These are phyloP conservation scores for Oligia strigilis DNA, from an alignment of 2,888 invertebrate genomes.

Conservation along the genomic window DNA sequence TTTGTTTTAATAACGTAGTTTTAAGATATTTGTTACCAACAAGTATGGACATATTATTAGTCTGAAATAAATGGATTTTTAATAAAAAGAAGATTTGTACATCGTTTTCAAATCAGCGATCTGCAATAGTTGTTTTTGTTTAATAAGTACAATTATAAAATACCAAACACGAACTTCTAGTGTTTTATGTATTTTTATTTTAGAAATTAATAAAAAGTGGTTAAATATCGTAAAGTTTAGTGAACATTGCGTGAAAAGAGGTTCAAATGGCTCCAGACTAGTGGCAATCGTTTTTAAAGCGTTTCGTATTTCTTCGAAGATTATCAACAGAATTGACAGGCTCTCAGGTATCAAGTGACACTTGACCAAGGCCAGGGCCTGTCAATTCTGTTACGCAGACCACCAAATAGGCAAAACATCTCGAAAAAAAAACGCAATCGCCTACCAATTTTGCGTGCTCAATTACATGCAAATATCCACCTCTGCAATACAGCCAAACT, in stretches of 20 bases:
- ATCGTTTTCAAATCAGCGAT: background rate
- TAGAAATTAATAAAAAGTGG: background rate
- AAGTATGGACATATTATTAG: no score
- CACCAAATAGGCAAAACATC: background rate
- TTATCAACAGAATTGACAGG: background rate
- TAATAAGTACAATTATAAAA: background rate
- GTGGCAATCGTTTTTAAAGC: background rate
- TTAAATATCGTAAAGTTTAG: background rate
- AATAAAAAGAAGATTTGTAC: no score
- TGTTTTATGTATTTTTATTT: background rate
- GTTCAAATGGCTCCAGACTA: background rate
- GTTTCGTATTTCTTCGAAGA: background rate
- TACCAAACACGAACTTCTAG: background rate
- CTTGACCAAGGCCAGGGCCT: no score
- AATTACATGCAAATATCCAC: slow-evolving; percentile 55
- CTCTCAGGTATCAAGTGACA: background rate
- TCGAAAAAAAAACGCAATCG: background rate
- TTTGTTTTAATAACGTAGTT: no score
- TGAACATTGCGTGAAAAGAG: background rate
- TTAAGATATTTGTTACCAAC: no score
- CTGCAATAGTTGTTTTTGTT: background rate
- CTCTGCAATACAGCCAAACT: slow-evolving; percentile 54
- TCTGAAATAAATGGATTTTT: no score
- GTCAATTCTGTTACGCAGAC: no score
- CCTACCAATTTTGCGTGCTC: slow-evolving; percentile 26